Evolutionary conservation across 2,888 invertebrate genomes (phyloP), one percentile per base, ranked within the genome.

Genomic region (Euplexia lucipara): DNA sequence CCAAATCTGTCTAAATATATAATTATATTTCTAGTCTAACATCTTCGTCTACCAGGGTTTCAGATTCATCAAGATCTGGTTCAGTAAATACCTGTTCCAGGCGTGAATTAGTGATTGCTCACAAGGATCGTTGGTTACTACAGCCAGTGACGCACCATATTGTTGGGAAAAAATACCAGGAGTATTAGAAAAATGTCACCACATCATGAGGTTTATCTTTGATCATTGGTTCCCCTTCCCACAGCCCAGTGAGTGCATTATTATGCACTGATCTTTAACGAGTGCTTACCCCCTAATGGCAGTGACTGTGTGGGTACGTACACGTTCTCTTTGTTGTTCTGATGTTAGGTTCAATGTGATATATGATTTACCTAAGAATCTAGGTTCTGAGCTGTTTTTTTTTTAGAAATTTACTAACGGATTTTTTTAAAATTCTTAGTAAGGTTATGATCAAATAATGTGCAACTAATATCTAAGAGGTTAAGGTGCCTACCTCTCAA

Each of bases 211-310:
- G 4, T 35, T 57, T 41, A 72, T 60, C 59, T 57, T 57, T 78
- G 66, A 70, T 66, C 51, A 3, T 20, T 32, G 34, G 16, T 47
- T 14, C 49, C 78, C 70, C 42, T 48, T 16, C n/a, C 44, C 22
- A 52, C 64, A 52, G n/a, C 7, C 18, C 39, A 44, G 3, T 59
- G 76, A 22, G n/a, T 79, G 58, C 64, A 64, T 75, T 51, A 76
- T 73, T 70, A 79, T 67, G 63, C 79, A 62, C 22, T 70, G 79
- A 77, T 70, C 61, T 75, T 64, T 67, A 53, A 77, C 16, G 57
- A 10, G 6, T 44, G 37, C 41, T 37, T 61, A 57, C 30, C 18
- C 41, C 12, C 6, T 45, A 57, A 61, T 69, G 20, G 30, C 18
- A 42, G 1, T 49, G 20, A 2, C 9, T 4, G 12, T 26, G n/a